Conservation (phyloP, 2,797 vertebrate genomes). For the Cryptoblepharus egeriae region DNA sequence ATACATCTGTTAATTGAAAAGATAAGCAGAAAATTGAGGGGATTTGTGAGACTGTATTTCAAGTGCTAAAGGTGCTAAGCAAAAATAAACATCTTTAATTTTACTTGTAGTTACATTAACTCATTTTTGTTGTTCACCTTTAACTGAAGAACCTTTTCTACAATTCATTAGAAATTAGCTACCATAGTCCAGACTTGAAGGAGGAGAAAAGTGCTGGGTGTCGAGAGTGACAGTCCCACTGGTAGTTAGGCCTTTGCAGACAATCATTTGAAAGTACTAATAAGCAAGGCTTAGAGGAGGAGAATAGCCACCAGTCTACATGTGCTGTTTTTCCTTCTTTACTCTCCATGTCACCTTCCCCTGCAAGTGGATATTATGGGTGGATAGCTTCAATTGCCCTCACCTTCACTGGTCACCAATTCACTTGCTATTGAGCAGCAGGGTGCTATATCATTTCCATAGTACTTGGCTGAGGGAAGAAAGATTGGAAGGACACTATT, state of each 20-base stretch:
- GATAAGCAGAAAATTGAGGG: not conserved
- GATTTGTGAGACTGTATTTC: not conserved
- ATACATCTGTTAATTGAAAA: slow-evolving; percentile 4
- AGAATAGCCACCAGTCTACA: no score
- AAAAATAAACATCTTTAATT: not conserved
- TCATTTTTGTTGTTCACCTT: not conserved
- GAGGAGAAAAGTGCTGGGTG: not conserved
- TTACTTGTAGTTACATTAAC: slow-evolving; percentile 29
- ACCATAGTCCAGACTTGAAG: not conserved
- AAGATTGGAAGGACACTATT: not conserved
- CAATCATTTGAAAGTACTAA: not conserved
- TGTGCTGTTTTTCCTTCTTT: no score
- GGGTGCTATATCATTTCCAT: no score
- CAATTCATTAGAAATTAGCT: not conserved
- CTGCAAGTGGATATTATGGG: no score
- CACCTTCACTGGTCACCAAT: no score
- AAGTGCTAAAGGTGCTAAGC: slow-evolving; percentile 20
- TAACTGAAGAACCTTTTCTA: not conserved
- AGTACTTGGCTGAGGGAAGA: no score
- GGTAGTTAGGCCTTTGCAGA: not conserved
- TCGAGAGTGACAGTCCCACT: not conserved
- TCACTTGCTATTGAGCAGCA: no score
- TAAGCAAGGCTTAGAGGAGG: no score
- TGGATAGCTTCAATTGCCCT: no score
- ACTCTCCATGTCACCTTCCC: no score